A percentile compares a stretch with the other conserved stretches of the same genome.
phyloP scores from a whole-genome alignment of 2,888 invertebrate species.

The Didymodactylos carnosus region DNA sequence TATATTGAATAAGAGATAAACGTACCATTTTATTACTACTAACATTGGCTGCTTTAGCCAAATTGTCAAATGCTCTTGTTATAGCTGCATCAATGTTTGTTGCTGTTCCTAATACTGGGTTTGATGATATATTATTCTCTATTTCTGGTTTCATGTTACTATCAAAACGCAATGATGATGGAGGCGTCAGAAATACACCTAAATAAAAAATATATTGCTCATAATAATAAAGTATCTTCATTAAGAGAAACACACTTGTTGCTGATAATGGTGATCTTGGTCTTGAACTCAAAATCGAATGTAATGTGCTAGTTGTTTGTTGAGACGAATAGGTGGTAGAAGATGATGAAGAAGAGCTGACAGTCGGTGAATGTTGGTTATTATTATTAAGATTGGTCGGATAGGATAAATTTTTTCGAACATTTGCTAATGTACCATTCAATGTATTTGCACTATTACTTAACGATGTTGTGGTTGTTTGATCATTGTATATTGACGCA shows the following conservation, averaged over 20 bases:
- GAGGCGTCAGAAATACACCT: background rate
- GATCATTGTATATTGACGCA: too few relatives aligned
- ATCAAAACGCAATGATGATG: constrained; percentile 1
- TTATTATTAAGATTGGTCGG: background rate
- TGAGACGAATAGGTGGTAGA: too few relatives aligned
- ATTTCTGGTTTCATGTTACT: background rate
- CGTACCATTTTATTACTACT: too few relatives aligned
- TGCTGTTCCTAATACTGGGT: background rate
- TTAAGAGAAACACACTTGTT: background rate
- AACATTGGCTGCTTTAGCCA: constrained; percentile 11
- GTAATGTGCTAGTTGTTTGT: background rate
- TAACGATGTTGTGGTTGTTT: too few relatives aligned
- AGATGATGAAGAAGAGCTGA: too few relatives aligned
- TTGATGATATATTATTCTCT: background rate
- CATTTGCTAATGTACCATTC: background rate
- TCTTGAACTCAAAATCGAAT: background rate
- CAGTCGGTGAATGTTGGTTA: too few relatives aligned
- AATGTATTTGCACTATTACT: too few relatives aligned
- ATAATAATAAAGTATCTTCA: too few relatives aligned
- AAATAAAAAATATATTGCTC: too few relatives aligned
- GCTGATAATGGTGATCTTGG: background rate
- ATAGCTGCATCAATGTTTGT: constrained; percentile 10
- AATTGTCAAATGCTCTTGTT: constrained; percentile 8
- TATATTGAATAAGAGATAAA: background rate
- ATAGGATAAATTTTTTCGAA: background rate